Evolutionary conservation across 37 sponge, comb jelly and placozoan genomes (phyloP).

Genomic region (Aplysina aerophoba): DNA sequence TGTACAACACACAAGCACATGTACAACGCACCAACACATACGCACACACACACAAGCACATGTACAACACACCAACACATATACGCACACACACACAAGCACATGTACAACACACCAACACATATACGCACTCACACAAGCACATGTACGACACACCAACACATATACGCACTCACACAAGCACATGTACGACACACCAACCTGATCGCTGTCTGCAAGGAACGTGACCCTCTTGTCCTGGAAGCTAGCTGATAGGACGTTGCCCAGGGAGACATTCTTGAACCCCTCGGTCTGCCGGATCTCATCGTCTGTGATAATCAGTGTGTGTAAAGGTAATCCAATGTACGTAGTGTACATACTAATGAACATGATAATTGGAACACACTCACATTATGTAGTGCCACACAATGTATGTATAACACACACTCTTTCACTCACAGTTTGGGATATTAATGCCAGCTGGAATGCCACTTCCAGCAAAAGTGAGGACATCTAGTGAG

Average conservation of each 20-base stretch:
- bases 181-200: slow-evolving; percentile 20
- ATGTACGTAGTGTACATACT: no score
- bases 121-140: no score
- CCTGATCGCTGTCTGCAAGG: slow-evolving; percentile 68
- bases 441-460: slow-evolving; percentile 95
- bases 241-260: slow-evolving; percentile 74
- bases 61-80: slow-evolving; percentile 6
- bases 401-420: neutral
- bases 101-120: neutral
- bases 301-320: slow-evolving; percentile 75
- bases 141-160: neutral
- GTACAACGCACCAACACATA: neutral
- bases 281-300: slow-evolving; percentile 92
- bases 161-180: slow-evolving; percentile 13
- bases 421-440: slow-evolving; percentile 62
- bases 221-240: slow-evolving; percentile 78
- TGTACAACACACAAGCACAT: neutral
- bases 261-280: slow-evolving; percentile 94
- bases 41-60: neutral
- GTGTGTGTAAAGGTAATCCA: no score
- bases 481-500: slow-evolving; percentile 85
- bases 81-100: slow-evolving; percentile 10
- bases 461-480: slow-evolving; percentile 88
- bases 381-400: no score
- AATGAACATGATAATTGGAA: no score